phyloP scores from a whole-genome alignment of 2,888 invertebrate species.

The Drosophila pegasa region DNA sequence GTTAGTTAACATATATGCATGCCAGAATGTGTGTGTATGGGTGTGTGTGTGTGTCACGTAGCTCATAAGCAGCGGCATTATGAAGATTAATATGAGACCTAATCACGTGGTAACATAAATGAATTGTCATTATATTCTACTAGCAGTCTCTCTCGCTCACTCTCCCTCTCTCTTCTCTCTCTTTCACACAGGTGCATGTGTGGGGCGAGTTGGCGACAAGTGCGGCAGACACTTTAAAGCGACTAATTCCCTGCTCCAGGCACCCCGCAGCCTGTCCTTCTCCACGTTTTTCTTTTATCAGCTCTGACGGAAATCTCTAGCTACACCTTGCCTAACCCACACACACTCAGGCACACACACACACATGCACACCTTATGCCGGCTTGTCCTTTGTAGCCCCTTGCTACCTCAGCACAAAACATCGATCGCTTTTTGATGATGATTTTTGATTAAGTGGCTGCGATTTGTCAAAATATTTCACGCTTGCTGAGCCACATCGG shows the following conservation, averaged over 20 bases:
- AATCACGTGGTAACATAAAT: constrained; percentile 79
- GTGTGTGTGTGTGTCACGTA: constrained; percentile 59
- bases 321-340: constrained; percentile 59
- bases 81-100: constrained; percentile 74
- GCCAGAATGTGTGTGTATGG: constrained; percentile 11
- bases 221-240: constrained; percentile 57
- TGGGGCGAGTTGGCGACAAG: constrained; percentile 51
- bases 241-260: constrained; percentile 57
- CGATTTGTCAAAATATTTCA: constrained; percentile 83
- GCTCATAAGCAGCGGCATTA: constrained; percentile 69
- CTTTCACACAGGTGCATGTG: constrained; percentile 2
- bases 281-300: constrained; percentile 43
- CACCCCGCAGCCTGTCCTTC: constrained; percentile 49
- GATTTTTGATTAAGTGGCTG: constrained; percentile 82
- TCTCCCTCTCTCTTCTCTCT: constrained; percentile 8
- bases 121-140: constrained; percentile 69
- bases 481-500: constrained; percentile 48
- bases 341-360: constrained; percentile 33
- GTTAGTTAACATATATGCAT: constrained; percentile 57
- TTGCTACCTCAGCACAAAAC: constrained; percentile 74
- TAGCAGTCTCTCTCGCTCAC: constrained; percentile 4
- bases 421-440: constrained; percentile 79
- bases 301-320: constrained; percentile 70
- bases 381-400: constrained; percentile 64
- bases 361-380: constrained; percentile 20